Percentiles rank a stretch among this genome's conserved stretches.
phyloP scores from a whole-genome alignment of 1,140 invertebrate genomes.

The Bombyx mori region DNA sequence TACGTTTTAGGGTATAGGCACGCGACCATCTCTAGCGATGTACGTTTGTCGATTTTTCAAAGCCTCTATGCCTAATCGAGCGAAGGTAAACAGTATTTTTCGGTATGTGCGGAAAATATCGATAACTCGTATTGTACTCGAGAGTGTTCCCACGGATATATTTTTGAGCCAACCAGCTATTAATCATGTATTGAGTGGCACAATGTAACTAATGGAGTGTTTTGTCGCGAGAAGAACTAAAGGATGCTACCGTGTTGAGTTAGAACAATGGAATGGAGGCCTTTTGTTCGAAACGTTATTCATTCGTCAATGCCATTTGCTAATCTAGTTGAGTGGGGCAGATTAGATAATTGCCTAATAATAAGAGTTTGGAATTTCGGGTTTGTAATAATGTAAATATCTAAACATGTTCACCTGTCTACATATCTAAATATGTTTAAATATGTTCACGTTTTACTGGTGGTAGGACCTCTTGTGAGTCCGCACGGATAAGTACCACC shows the following conservation, averaged over 20 bases:
- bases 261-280: constrained; percentile 32
- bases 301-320: constrained; percentile 22
- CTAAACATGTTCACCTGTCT: too few species aligned
- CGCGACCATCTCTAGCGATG: constrained; percentile 34
- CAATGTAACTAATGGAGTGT: constrained; percentile 21
- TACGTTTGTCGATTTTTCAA: constrained; percentile 52
- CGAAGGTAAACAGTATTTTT: constrained; percentile 65
- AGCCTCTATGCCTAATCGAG: constrained; percentile 60
- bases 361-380: too few species aligned
- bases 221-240: constrained; percentile 22
- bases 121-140: constrained; percentile 44
- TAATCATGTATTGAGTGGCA: constrained; percentile 62
- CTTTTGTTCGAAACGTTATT: constrained; percentile 21
- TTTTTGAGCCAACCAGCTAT: constrained; percentile 49
- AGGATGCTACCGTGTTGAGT: constrained; percentile 16
- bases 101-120: constrained; percentile 53
- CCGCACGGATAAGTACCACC: too few species aligned
- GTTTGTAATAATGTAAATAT: too few species aligned
- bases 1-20: constrained; percentile 19
- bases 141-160: constrained; percentile 57
- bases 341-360: too few species aligned
- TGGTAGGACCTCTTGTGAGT: too few species aligned
- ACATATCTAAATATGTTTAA: too few species aligned
- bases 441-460: too few species aligned
- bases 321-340: too few species aligned